Conservation (phyloP, 2,888 invertebrate genomes). For the Diadromus collaris region DNA sequence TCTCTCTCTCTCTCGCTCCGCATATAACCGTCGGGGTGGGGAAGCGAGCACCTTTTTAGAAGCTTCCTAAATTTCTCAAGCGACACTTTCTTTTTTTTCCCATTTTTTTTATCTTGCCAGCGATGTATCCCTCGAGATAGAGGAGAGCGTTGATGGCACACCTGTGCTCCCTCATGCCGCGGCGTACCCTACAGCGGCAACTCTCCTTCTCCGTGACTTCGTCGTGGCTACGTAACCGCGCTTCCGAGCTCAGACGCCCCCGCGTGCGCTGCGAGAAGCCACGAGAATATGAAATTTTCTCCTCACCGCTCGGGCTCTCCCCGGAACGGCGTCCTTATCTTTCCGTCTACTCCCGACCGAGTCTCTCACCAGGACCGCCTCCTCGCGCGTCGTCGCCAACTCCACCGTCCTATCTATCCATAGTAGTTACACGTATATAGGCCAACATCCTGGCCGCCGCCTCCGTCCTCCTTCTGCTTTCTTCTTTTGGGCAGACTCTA, state of each 20-base stretch:
- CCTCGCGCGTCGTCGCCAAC: conserved; percentile 54
- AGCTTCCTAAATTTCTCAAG: conserved; percentile 69
- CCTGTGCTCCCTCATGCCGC: conserved; percentile 41
- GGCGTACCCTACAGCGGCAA: background rate
- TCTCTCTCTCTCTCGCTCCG: conserved; percentile 14
- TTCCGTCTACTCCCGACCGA: conserved; percentile 42
- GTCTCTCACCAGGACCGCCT: conserved; percentile 47
- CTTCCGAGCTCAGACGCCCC: conserved; percentile 32
- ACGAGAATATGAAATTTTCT: conserved; percentile 69
- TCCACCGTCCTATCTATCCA: conserved; percentile 35
- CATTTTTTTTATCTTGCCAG: background rate
- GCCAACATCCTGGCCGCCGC: conserved; percentile 12
- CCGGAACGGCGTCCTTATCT: conserved; percentile 43
- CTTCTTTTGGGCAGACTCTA: background rate
- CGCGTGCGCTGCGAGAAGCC: conserved; percentile 50
- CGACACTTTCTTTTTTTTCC: conserved; percentile 63
- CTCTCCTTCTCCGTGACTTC: conserved; percentile 8
- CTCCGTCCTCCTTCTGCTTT: conserved; percentile 27
- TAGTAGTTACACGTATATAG: conserved; percentile 25
- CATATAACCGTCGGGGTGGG: conserved; percentile 17
- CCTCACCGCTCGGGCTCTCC: conserved; percentile 25
- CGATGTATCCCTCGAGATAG: conserved; percentile 12
- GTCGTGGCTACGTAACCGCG: too few relatives aligned
- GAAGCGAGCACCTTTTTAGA: conserved; percentile 60
- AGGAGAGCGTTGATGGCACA: conserved; percentile 35